These are phyloP conservation scores for Dromius quadrimaculatus DNA, from an alignment of 2,888 invertebrate species.

Conservation along the genomic window DNA sequence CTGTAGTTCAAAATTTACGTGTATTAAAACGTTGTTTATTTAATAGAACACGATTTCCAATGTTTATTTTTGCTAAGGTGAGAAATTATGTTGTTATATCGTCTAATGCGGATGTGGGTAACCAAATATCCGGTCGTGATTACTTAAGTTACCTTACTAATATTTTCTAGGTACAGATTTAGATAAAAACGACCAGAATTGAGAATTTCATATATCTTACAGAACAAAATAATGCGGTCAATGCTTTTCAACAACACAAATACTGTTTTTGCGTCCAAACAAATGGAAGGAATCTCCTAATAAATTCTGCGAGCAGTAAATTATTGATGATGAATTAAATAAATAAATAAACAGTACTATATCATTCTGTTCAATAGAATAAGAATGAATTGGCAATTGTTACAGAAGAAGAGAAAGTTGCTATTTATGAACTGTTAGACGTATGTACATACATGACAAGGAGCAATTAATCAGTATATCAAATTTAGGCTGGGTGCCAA, in stretches of 20 bases:
- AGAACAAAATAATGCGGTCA: neutral
- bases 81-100: too few relatives aligned
- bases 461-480: conserved; percentile 33
- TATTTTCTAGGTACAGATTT: too few relatives aligned
- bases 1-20: too few relatives aligned
- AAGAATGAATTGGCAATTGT: conserved; percentile 16
- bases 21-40: too few relatives aligned
- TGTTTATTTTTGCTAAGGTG: too few relatives aligned
- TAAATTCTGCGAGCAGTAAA: conserved; percentile 7
- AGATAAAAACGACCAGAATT: too few relatives aligned
- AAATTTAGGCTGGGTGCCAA: conserved; percentile 31
- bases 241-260: neutral
- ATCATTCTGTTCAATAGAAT: conserved; percentile 21
- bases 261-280: neutral
- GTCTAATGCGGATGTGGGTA: conserved; percentile 32
- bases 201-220: neutral
- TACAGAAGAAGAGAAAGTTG: conserved; percentile 20
- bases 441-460: conserved; percentile 37
- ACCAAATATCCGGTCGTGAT: conserved; percentile 31
- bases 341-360: conserved; percentile 20
- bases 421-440: conserved; percentile 37
- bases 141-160: neutral
- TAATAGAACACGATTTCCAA: too few relatives aligned
- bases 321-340: conserved; percentile 18
- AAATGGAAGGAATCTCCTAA: neutral